Evolutionary conservation across 2,888 invertebrate species (phyloP).

Genomic region (Nezara viridula): DNA sequence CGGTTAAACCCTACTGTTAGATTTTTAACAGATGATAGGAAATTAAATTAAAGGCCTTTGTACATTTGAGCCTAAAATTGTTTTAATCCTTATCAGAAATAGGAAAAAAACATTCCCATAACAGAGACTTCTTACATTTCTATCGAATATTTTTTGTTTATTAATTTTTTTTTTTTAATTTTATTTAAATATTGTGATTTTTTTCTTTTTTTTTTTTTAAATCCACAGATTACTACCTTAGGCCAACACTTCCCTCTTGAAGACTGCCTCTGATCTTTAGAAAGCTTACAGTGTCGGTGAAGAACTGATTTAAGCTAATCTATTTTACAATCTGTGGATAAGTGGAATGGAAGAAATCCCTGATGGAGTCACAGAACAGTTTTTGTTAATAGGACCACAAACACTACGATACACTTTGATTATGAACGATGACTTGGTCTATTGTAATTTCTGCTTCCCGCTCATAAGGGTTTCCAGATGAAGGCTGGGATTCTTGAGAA

Average conservation of each 20-base stretch:
- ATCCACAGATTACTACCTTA: neutral
- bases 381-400: neutral
- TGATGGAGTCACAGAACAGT: neutral
- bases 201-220: neutral
- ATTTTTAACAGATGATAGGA: constrained; percentile 10
- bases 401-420: constrained; percentile 60
- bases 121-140: constrained; percentile 17
- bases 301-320: neutral
- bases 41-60: constrained; percentile 54
- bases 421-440: constrained; percentile 63
- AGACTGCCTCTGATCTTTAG: neutral
- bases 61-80: constrained; percentile 58
- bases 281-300: constrained; percentile 1
- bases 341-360: constrained; percentile 24
- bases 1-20: neutral
- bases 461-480: constrained; percentile 63
- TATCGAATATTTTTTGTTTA: neutral
- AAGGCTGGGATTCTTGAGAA: constrained; percentile 66
- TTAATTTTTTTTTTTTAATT: neutral
- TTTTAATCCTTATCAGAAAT: constrained; percentile 26
- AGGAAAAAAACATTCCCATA: constrained; percentile 27
- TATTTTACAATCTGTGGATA: neutral
- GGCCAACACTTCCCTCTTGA: neutral
- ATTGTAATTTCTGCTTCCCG: constrained; percentile 61
- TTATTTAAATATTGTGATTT: constrained; percentile 18